A percentile compares a stretch with the other conserved stretches of the same genome.
These are phyloP conservation scores for Strix uralensis DNA, from an alignment of 2,113 vertebrate genomes.

Conservation along the genomic window DNA sequence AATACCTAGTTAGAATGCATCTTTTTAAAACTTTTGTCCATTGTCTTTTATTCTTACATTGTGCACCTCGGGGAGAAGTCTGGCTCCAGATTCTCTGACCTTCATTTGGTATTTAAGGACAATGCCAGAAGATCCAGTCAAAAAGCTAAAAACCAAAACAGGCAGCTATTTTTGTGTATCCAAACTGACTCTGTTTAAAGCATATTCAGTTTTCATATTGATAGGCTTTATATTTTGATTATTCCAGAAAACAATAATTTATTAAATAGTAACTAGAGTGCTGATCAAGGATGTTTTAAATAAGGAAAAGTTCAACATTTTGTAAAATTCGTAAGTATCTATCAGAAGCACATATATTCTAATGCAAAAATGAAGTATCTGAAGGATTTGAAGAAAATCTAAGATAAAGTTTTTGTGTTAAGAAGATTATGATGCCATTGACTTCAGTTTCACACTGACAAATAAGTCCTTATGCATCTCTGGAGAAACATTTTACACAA, in stretches of 20 bases:
- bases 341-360: background rate
- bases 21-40: background rate
- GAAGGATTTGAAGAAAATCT: background rate
- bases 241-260: background rate
- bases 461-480: background rate
- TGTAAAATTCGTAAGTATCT: background rate
- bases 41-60: background rate
- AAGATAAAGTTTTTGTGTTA: fast-evolving
- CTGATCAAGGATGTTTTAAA: background rate
- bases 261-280: background rate
- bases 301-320: background rate
- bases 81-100: background rate
- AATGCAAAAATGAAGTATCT: background rate
- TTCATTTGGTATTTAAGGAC: background rate
- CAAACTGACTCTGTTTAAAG: background rate
- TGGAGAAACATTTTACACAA: background rate
- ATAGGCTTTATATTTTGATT: background rate
- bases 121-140: background rate
- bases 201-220: background rate
- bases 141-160: background rate
- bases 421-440: background rate
- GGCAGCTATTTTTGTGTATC: background rate
- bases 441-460: background rate
- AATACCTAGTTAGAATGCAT: background rate
- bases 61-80: background rate